Percentiles rank a stretch among this genome's conserved stretches.
These are phyloP conservation scores for Ornithoptera alexandrae DNA, from an alignment of 2,888 invertebrate species.

Conservation along the genomic window DNA sequence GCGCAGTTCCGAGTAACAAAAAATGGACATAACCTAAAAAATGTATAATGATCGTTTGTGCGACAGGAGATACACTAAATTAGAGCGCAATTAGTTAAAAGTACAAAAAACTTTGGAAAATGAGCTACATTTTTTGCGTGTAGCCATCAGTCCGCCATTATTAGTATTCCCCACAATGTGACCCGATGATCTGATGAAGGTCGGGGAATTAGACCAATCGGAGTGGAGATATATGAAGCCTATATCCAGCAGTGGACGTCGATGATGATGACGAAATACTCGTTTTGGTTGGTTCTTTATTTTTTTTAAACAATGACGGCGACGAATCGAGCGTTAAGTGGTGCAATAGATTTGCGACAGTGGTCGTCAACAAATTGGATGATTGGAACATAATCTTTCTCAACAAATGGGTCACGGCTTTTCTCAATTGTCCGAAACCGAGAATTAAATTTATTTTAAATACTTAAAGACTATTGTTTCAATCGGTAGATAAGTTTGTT, in stretches of 20 bases:
- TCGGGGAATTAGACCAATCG: too few species aligned
- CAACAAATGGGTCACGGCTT: constrained; percentile 52
- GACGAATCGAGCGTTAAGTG: constrained; percentile 26
- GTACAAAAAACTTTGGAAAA: constrained; percentile 7
- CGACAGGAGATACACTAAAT: constrained; percentile 29
- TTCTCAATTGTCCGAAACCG: constrained; percentile 28
- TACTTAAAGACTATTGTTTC: not conserved
- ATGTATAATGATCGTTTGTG: not conserved
- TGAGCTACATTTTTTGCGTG: not conserved
- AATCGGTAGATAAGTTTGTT: not conserved
- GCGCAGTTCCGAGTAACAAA: constrained; percentile 25
- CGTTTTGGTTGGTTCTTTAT: not conserved
- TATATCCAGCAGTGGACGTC: too few species aligned
- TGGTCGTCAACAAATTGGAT: constrained; percentile 53
- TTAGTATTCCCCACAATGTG: not conserved
- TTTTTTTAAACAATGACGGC: constrained; percentile 27
- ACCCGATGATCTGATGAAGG: too few species aligned
- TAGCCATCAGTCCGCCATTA: not conserved
- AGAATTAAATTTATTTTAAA: constrained; percentile 3
- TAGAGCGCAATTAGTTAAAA: constrained; percentile 34
- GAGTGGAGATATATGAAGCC: too few species aligned
- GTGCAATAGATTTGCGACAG: constrained; percentile 35
- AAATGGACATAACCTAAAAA: constrained; percentile 32
- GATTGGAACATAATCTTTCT: constrained; percentile 56
- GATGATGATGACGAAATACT: too few species aligned